Conservation (phyloP, 2,113 vertebrate species). For the Cairina moschata region DNA sequence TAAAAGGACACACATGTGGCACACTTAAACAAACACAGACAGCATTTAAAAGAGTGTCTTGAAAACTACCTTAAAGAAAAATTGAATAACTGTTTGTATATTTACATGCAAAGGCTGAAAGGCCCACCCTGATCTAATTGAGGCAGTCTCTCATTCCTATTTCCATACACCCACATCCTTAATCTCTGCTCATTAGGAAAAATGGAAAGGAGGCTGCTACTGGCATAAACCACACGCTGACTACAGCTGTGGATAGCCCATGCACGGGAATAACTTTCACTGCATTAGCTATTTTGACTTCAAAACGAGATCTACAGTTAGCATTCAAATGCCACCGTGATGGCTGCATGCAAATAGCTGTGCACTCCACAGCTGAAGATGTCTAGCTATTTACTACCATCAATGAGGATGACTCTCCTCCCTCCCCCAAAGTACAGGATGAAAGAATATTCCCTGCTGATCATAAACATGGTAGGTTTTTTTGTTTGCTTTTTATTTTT, state of each 20-base stretch:
- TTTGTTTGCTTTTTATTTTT: rapidly evolving
- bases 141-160: neutral
- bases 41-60: conserved; percentile 4
- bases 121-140: neutral
- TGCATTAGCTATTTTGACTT: neutral
- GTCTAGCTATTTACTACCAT: neutral
- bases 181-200: conserved; percentile 9
- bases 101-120: neutral
- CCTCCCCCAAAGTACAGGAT: neutral
- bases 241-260: neutral
- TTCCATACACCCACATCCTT: conserved; percentile 15
- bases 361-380: neutral
- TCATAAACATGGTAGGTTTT: neutral
- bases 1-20: neutral
- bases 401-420: neutral
- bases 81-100: neutral
- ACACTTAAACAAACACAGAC: neutral
- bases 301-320: neutral
- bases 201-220: neutral
- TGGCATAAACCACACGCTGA: neutral
- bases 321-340: neutral
- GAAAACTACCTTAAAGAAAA: neutral
- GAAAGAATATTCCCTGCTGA: neutral
- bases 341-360: neutral
- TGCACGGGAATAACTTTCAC: neutral